Evolutionary conservation across 92 coral and sea anemone species (phyloP).

Genomic region (Metridium senile): DNA sequence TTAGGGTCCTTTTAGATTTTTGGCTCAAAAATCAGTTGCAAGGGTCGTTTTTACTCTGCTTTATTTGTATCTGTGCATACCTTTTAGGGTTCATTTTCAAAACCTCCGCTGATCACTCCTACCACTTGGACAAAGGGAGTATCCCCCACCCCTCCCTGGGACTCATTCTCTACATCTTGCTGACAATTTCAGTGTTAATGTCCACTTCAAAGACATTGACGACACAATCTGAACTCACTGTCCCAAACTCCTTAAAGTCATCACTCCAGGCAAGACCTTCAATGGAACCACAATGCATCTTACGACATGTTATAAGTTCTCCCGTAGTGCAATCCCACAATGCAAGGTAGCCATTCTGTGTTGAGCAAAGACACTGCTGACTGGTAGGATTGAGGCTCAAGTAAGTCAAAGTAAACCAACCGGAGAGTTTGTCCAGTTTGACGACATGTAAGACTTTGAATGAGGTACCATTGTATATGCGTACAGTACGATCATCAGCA

Average conservation of each 20-base stretch:
- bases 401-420: conserved; percentile 89
- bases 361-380: conserved; percentile 82
- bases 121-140: too few relatives aligned
- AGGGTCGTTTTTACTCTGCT: too few relatives aligned
- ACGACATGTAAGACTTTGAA: conserved; percentile 57
- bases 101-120: too few relatives aligned
- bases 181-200: not conserved
- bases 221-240: conserved; percentile 87
- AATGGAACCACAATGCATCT: conserved; percentile 84
- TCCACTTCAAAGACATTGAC: conserved; percentile 56
- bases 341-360: conserved; percentile 83
- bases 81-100: too few relatives aligned
- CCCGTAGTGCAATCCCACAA: conserved; percentile 85
- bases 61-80: too few relatives aligned
- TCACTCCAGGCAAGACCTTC: conserved; percentile 81
- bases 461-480: conserved; percentile 56
- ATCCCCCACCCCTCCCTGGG: too few relatives aligned
- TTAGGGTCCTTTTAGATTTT: too few relatives aligned
- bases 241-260: conserved; percentile 62
- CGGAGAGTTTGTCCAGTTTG: conserved; percentile 58
- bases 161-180: not conserved
- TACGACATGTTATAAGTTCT: conserved; percentile 62
- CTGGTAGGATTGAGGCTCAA: conserved; percentile 70
- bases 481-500: conserved; percentile 89
- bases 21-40: too few relatives aligned